Evolutionary conservation across 2,113 vertebrate species (phyloP), one percentile per base, ranked within the genome.

Genomic region (Ameiurus melas): DNA sequence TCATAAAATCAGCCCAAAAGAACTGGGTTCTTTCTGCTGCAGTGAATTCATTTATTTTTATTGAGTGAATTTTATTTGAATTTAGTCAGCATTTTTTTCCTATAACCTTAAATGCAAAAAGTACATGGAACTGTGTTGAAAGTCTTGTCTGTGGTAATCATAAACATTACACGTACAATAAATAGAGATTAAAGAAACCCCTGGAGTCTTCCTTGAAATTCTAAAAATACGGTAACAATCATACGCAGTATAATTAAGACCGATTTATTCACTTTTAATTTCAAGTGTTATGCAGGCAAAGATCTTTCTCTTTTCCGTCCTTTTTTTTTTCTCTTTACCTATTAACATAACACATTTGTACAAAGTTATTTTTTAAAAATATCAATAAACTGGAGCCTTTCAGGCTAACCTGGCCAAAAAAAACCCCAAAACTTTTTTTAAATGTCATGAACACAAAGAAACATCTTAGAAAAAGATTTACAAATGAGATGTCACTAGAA

Each of bases 401-500:
- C 93, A 97, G 98, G 97, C 97, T 96, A 97, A 97, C 95, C 96
- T 97, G 97, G 96, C 96, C 20, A 85, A 97, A 97, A 94, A 97
- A 86, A 89, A 95, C 2, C 36, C 36, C 39, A 43, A 95, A 47
- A 47, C 0, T 7, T 6, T 47, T 97, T 97, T 96, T 97, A 98
- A 97, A 97, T 95, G 96, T 96, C 97, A 97, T 96, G 94, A 96
- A 95, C 96, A 94, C 96, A 95, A 96, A 97, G 92, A 93, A 94
- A 96, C 90, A 86, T 94, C 95, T 95, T 96, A 96, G 96, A 97
- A 97, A 99, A 98, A 96, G 97, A 98, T 97, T 98, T 99, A 98
- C 97, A 98, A 98, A 98, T 97, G 97, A 98, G 97, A 98, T 98
- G 97, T 97, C 97, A 97, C 97, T 99, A 99, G 96, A 99, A 99